Evolutionary conservation across 2,113 vertebrate genomes (phyloP), one percentile per base, ranked within the genome.

Genomic region (Martes martes): DNA sequence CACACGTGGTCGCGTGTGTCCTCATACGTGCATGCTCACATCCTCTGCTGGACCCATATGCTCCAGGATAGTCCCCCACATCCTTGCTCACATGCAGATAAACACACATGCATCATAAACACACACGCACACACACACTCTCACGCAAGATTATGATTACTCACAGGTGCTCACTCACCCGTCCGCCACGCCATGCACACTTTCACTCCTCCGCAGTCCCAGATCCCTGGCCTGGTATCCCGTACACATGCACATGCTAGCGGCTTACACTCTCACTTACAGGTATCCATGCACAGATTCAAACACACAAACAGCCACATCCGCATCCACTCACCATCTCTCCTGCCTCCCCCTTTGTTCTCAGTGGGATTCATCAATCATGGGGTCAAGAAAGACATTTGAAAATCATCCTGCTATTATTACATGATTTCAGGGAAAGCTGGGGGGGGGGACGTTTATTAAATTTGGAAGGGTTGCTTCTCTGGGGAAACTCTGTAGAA

Each of bases 401-500:
- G 95, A 94, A 96, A 96, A 95, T 95, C 80, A 92, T 42, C 33
- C 67, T 71, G 90, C 84, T 67, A 52, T 78, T 67, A 52, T 74
- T 67, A 15, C 79, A 87, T 95, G 91, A 92, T 92, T 57, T 23
- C 97, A 91, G 95, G 87, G 93, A 65, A 83, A 95, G 71, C 67
- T 21, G 87, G 55, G 67, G 63, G 95, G 95, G 21, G 6, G 96
- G 93, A 6, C 8, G 76, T 45, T 74, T 88, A 69, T 84, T 91
- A 91, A 65, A 91, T 90, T 97, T 96, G 97, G 98, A 98, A 97
- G 91, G 65, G 93, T 92, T 96, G 96, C 95, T 95, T 98, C 98
- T 97, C 97, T 91, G 88, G 97, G 96, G 98, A 97, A 93, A 57
- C 96, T 97, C 97, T 97, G 85, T 97, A 93, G 97, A 98, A 98